Evolutionary conservation across 2,888 invertebrate genomes (phyloP).

Genomic region (Apodemia hepburni): DNA sequence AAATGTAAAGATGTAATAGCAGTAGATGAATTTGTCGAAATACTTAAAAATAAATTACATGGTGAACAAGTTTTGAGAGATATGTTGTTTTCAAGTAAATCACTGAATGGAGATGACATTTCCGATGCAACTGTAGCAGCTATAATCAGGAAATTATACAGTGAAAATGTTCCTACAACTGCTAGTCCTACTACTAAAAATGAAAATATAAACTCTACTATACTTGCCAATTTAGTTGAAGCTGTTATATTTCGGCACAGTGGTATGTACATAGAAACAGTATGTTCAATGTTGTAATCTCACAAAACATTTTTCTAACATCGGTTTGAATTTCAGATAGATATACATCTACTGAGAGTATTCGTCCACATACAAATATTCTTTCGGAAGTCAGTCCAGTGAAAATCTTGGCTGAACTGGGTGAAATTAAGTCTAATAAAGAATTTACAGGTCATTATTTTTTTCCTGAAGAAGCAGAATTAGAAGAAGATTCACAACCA

Average conservation of each 20-base stretch:
- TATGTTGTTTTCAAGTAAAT: slow-evolving; percentile 43
- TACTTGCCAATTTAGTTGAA: slow-evolving; percentile 67
- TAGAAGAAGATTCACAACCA: slow-evolving; percentile 36
- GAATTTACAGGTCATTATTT: slow-evolving; percentile 70
- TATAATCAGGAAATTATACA: slow-evolving; percentile 58
- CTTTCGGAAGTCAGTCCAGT: slow-evolving; percentile 46
- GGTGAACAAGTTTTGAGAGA: slow-evolving; percentile 58
- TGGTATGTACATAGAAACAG: slow-evolving; percentile 43
- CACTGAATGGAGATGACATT: slow-evolving; percentile 38
- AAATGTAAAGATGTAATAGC: slow-evolving; percentile 52
- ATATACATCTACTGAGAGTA: slow-evolving; percentile 36
- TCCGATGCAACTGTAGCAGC: slow-evolving; percentile 57
- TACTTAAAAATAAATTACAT: slow-evolving; percentile 58
- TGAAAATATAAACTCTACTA: slow-evolving; percentile 61
- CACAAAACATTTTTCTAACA: background rate
- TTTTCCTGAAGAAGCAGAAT: slow-evolving; percentile 66
- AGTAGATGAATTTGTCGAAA: slow-evolving; percentile 58
- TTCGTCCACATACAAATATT: slow-evolving; percentile 36
- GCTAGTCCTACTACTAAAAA: slow-evolving; percentile 43
- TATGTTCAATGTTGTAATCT: background rate
- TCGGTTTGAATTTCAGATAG: slow-evolving; percentile 44
- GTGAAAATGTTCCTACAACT: slow-evolving; percentile 47
- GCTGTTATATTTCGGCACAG: slow-evolving; percentile 66
- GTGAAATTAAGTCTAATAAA: slow-evolving; percentile 48
- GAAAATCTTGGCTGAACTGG: slow-evolving; percentile 60